A percentile compares a stretch with the other conserved stretches of the same genome.
Conservation (phyloP, 2,113 vertebrate genomes). For the Notechis scutatus region DNA sequence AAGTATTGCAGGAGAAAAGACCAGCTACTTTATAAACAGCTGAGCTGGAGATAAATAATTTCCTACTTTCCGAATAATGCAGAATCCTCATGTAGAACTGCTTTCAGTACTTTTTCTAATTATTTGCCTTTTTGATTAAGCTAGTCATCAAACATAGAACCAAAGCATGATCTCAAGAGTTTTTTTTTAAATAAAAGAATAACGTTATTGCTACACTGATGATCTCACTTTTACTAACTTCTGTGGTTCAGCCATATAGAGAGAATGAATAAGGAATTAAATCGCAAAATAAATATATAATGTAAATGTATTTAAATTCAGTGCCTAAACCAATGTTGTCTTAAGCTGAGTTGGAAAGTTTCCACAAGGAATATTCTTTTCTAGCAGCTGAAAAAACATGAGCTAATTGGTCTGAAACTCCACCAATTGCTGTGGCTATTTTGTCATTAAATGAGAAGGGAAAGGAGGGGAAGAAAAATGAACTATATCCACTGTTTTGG, state of each 20-base stretch:
- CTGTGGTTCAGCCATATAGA: background rate
- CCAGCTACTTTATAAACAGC: too few species aligned
- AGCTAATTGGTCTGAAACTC: background rate
- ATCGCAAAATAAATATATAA: background rate
- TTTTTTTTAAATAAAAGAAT: too few species aligned
- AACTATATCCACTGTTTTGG: background rate
- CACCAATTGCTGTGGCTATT: too few species aligned
- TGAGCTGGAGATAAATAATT: too few species aligned
- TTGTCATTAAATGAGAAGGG: background rate
- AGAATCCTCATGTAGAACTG: too few species aligned
- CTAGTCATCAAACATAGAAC: background rate
- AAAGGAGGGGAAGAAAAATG: background rate
- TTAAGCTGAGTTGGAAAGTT: background rate
- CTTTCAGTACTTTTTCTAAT: background rate
- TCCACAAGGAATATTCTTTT: background rate
- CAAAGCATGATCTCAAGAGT: background rate
- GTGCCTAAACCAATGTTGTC: background rate
- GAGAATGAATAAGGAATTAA: background rate
- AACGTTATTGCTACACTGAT: too few species aligned
- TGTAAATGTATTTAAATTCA: background rate
- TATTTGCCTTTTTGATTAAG: background rate
- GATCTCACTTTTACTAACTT: background rate
- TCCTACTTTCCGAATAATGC: too few species aligned
- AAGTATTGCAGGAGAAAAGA: too few species aligned
- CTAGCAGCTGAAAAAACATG: background rate